A percentile compares a stretch with the other conserved stretches of the same genome.
Evolutionary conservation across 64 coral and sea anemone species (phyloP).

Genomic region (Montipora sp.): DNA sequence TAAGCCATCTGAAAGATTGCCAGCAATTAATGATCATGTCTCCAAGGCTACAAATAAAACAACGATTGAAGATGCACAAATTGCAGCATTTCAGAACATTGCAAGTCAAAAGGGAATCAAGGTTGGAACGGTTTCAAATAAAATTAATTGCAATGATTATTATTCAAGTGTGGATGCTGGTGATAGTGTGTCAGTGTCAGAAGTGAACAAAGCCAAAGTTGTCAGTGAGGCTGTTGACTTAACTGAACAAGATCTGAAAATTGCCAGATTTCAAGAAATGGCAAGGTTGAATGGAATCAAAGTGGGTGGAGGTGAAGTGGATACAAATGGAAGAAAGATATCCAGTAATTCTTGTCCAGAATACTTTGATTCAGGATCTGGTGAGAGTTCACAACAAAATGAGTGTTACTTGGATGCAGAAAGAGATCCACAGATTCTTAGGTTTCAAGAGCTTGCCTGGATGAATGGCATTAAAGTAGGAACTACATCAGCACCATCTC

Average conservation of each 20-base stretch:
- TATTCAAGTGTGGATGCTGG: no score
- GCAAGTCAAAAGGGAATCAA: no score
- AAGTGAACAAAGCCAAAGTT: neutral
- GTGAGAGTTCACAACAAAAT: neutral
- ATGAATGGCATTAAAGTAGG: constrained; percentile 1
- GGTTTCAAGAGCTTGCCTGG: constrained; percentile 15
- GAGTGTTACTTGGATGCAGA: neutral
- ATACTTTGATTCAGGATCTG: neutral
- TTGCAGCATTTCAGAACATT: constrained; percentile 7
- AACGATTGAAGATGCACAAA: neutral
- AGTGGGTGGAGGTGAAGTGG: neutral
- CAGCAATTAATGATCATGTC: no score
- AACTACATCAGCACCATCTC: neutral
- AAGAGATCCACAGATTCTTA: neutral
- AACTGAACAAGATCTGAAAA: constrained; percentile 8
- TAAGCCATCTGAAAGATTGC: no score
- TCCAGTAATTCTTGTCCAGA: neutral
- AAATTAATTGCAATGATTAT: no score
- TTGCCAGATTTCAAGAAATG: constrained; percentile 41
- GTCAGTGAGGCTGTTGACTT: neutral
- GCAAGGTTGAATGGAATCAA: constrained; percentile 28
- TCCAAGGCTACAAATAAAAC: neutral
- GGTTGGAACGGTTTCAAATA: no score
- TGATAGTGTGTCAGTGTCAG: no score
- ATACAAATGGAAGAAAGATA: neutral